Percentiles rank a stretch among this genome's conserved stretches.
Evolutionary conservation across 2,888 invertebrate genomes (phyloP).

Genomic region (Leptogaster cylindrica): DNA sequence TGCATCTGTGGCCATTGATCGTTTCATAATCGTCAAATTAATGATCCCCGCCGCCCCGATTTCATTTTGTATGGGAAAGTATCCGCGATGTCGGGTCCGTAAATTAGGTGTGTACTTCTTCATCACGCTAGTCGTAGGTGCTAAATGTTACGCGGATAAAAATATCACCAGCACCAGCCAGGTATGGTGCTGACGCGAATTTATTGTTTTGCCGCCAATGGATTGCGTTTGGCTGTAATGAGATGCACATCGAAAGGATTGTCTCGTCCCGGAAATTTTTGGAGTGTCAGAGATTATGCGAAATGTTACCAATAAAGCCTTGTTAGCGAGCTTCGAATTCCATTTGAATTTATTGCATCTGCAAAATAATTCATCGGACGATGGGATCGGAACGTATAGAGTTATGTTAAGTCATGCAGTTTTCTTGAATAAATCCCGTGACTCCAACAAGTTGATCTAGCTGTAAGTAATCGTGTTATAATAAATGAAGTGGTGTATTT

Average conservation of each 20-base stretch:
- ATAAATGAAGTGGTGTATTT: no score
- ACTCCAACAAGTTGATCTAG: no score
- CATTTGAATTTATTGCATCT: no score
- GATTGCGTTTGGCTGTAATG: background rate
- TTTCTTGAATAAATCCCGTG: no score
- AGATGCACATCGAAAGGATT: constrained; percentile 30
- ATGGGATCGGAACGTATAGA: no score
- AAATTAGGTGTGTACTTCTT: constrained; percentile 39
- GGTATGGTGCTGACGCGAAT: constrained; percentile 8
- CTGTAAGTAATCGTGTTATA: no score
- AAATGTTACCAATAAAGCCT: constrained; percentile 33
- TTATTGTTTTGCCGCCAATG: constrained; percentile 19
- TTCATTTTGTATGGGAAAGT: constrained; percentile 35
- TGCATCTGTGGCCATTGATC: constrained; percentile 24
- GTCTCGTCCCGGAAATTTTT: no score
- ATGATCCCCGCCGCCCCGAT: constrained; percentile 17
- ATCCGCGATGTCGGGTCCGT: constrained; percentile 9
- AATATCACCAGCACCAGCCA: constrained; percentile 27
- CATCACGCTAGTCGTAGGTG: constrained; percentile 38
- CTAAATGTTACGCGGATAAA: constrained; percentile 38
- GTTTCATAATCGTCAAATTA: constrained; percentile 42
- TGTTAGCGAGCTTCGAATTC: constrained; percentile 24
- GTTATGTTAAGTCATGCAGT: no score
- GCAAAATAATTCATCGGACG: no score
- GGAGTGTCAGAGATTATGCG: constrained; percentile 8